Conservation (phyloP, 1,140 invertebrate species). For the Aporrectodea caliginosa region DNA sequence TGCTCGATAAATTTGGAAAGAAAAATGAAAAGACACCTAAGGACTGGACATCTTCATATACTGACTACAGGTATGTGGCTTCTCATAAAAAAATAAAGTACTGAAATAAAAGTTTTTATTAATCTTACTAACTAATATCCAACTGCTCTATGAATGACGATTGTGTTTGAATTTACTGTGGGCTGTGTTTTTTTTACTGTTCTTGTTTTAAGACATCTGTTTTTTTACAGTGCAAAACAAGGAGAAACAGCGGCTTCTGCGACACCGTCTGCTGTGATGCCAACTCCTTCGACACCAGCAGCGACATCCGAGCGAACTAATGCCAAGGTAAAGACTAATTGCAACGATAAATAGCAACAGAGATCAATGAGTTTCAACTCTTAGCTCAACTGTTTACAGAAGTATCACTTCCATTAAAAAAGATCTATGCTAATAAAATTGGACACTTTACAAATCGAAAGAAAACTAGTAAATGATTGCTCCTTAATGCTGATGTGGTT, state of each 20-base stretch:
- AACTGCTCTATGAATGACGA: background rate
- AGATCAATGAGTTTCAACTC: too few relatives aligned
- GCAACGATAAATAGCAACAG: too few relatives aligned
- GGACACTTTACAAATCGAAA: background rate
- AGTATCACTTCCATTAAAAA: background rate
- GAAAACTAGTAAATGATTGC: background rate
- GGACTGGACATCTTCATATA: slow-evolving; percentile 68
- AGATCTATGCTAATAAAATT: background rate
- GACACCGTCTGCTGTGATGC: background rate
- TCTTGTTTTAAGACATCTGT: background rate
- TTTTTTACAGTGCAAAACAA: background rate
- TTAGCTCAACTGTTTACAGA: too few relatives aligned
- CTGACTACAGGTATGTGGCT: slow-evolving; percentile 43
- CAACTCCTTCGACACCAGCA: too few relatives aligned
- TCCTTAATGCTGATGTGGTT: background rate
- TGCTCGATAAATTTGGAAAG: slow-evolving; percentile 92
- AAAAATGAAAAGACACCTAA: slow-evolving; percentile 94
- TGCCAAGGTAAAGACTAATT: background rate
- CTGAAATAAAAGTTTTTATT: background rate
- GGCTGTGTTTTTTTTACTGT: background rate
- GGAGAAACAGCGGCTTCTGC: background rate
- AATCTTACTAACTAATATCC: background rate
- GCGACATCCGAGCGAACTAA: background rate
- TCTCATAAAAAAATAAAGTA: background rate
- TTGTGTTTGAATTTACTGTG: background rate